These are phyloP conservation scores for Drosophila melanosoma DNA, from an alignment of 2,888 invertebrate species.

Conservation along the genomic window DNA sequence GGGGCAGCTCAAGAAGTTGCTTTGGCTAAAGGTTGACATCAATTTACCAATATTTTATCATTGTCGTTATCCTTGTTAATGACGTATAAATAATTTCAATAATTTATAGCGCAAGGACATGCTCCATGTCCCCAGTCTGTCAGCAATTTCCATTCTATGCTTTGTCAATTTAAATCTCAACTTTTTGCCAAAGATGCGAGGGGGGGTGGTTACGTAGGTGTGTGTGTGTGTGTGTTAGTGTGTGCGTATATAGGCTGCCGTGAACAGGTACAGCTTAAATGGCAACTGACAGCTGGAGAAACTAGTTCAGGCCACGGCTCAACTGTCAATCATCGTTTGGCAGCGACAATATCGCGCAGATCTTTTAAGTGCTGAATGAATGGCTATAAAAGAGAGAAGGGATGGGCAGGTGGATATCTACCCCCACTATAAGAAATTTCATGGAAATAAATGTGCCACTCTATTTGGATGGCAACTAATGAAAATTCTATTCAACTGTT, in stretches of 20 bases:
- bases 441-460: conserved; percentile 26
- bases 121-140: conserved; percentile 28
- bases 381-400: conserved; percentile 3
- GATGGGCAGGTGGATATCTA: not conserved
- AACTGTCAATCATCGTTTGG: conserved; percentile 68
- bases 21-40: conserved; percentile 1
- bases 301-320: conserved; percentile 21
- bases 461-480: conserved; percentile 37
- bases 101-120: conserved; percentile 51
- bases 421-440: conserved; percentile 12
- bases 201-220: not conserved
- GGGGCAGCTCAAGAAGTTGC: conserved; percentile 27
- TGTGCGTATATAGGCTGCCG: conserved; percentile 27
- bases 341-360: conserved; percentile 35
- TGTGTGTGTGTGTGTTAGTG: not conserved
- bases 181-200: conserved; percentile 10
- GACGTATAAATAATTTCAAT: conserved; percentile 60
- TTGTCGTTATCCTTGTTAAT: not conserved
- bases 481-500: conserved; percentile 66
- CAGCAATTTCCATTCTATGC: conserved; percentile 36
- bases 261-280: conserved; percentile 43
- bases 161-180: conserved; percentile 65
- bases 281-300: conserved; percentile 33
- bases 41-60: conserved; percentile 17
- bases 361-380: conserved; percentile 66